phyloP scores from a whole-genome alignment of 2,888 invertebrate species.

The Omphaloscelis lunosa region DNA sequence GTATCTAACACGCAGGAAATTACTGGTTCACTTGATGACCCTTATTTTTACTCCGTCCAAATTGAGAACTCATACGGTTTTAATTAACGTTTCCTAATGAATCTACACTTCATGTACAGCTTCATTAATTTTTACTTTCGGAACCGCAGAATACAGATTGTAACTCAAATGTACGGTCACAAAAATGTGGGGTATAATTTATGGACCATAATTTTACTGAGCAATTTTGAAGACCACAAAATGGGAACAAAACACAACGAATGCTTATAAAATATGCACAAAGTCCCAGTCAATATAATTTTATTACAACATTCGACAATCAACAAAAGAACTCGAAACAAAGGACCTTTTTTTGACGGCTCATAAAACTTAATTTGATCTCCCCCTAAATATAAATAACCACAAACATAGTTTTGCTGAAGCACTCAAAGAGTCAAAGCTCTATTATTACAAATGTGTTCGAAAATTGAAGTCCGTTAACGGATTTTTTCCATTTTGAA shows the following conservation, averaged over 20 bases:
- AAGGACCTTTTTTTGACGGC: constrained; percentile 71
- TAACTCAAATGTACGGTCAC: constrained; percentile 32
- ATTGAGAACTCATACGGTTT: constrained; percentile 74
- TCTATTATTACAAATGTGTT: constrained; percentile 66
- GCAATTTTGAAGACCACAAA: constrained; percentile 46
- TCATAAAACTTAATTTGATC: constrained; percentile 76
- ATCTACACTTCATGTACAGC: constrained; percentile 35
- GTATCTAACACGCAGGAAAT: constrained; percentile 76
- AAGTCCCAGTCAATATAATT: constrained; percentile 62
- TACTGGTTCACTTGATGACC: constrained; percentile 68
- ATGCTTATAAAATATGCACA: constrained; percentile 49
- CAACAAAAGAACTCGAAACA: constrained; percentile 72
- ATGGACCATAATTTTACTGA: constrained; percentile 55
- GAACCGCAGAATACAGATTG: constrained; percentile 26
- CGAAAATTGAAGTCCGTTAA: constrained; percentile 68
- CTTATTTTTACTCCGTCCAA: constrained; percentile 72
- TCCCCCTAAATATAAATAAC: constrained; percentile 69
- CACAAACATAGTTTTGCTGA: constrained; percentile 59
- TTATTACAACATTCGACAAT: constrained; percentile 65
- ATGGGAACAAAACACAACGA: constrained; percentile 51
- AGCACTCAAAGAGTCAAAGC: constrained; percentile 49
- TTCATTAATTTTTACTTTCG: constrained; percentile 54
- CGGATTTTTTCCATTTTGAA: constrained; percentile 75
- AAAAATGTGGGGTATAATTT: constrained; percentile 49
- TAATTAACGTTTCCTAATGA: constrained; percentile 78